Conservation (phyloP, 2,797 vertebrate genomes). For the Euthynnus affinis region DNA sequence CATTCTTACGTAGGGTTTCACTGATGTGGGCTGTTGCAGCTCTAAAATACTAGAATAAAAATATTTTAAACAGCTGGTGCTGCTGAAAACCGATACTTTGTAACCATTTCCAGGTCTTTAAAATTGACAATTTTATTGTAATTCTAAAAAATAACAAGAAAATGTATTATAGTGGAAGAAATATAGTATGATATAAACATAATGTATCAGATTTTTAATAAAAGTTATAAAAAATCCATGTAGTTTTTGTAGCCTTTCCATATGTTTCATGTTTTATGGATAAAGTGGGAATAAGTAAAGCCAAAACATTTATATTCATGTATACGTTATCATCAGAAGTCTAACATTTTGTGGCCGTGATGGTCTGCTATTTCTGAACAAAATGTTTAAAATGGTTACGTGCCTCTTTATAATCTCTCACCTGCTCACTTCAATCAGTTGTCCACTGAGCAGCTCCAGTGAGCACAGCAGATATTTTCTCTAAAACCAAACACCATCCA, state of each 20-base stretch:
- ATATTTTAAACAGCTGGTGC: not conserved
- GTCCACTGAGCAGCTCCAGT: not conserved
- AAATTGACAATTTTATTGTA: slow-evolving; percentile 41
- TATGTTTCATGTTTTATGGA: slow-evolving; percentile 9
- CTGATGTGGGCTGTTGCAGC: slow-evolving; percentile 41
- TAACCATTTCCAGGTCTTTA: slow-evolving; percentile 46
- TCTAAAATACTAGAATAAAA: slow-evolving; percentile 18
- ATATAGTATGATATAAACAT: slow-evolving; percentile 27
- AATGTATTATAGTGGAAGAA: not conserved
- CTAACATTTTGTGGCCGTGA: not conserved
- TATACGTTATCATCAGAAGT: slow-evolving; percentile 4
- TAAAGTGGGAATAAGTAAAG: slow-evolving; percentile 6
- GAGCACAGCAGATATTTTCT: not conserved
- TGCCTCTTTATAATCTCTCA: slow-evolving; percentile 10
- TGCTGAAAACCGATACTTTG: slow-evolving; percentile 45
- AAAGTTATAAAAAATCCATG: not conserved
- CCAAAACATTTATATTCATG: slow-evolving; percentile 7
- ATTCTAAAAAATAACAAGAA: slow-evolving; percentile 8
- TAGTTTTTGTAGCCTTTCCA: not conserved
- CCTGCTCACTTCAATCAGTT: slow-evolving; percentile 28
- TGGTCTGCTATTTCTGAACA: slow-evolving; percentile 14
- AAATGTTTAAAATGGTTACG: not conserved
- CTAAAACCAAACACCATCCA: not conserved
- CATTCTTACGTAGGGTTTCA: slow-evolving; percentile 53
- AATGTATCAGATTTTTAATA: slow-evolving; percentile 11